Conservation (phyloP, 2,797 vertebrate species). For the Pangasius macronema region DNA sequence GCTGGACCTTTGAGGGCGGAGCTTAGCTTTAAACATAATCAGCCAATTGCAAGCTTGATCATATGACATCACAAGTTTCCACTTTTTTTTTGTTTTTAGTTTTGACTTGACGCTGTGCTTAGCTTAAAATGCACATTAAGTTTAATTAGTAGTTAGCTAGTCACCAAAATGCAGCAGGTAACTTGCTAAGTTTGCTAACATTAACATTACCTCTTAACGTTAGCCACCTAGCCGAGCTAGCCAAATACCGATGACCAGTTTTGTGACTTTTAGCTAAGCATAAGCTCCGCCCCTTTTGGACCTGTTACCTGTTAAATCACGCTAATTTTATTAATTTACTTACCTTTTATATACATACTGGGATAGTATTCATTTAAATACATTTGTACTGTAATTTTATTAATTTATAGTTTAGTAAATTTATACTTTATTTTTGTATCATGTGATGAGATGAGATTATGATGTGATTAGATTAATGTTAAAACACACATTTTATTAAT, state of each 20-base stretch:
- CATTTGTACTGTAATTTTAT: too few species aligned
- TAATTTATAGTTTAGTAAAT: not conserved
- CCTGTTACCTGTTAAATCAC: not conserved
- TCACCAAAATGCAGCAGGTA: not conserved
- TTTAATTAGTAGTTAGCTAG: not conserved
- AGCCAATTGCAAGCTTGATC: not conserved
- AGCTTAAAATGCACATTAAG: not conserved
- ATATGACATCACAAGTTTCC: not conserved
- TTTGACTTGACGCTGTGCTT: not conserved
- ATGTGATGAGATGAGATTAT: not conserved
- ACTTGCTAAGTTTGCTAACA: not conserved
- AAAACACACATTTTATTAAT: not conserved
- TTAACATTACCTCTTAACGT: not conserved
- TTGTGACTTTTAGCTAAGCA: not conserved
- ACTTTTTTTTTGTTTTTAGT: not conserved
- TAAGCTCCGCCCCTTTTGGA: not conserved
- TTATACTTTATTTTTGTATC: not conserved
- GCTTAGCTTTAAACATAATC: not conserved
- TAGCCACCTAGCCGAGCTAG: not conserved
- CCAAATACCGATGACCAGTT: not conserved
- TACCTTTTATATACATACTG: not conserved
- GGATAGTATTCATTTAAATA: not conserved
- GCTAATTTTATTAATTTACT: not conserved
- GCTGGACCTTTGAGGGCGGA: not conserved
- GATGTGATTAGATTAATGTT: too few species aligned